Evolutionary conservation across 2,888 invertebrate species (phyloP), one percentile per base, ranked within the genome.

Genomic region (Rotaria macrura): DNA sequence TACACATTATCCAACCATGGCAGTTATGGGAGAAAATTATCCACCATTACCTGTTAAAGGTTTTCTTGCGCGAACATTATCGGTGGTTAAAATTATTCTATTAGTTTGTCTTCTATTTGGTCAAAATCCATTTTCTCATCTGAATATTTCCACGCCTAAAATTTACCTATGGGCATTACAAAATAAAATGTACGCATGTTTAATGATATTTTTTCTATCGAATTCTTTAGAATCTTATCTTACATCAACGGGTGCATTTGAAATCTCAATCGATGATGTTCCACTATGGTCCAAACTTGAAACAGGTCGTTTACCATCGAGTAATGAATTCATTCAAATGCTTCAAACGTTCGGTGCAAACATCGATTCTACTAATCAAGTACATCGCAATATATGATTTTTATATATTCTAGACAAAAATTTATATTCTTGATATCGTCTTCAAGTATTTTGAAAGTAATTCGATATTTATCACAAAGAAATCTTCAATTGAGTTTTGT

Each of bases 271-370:
- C 84, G 95, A 96, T 91, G 93, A 93, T 38, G 96, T 98, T 89
- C 97, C 97, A 84, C 94, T 99, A 52, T 99, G 99, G 99, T 98
- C 97, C 0, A 99, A 99, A 92, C 90, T 99, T 87, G 96, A 98
- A 92, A 96, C 96, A 43, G 98, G 98, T 52, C 93, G 98, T 90
- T 95, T 99, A 91, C 98, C 98, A 55, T 95, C 96, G 88, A 96
- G 97, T 72, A 94, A 95, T 87, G 99, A 99, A 92, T 92, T 99
- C 87, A 96, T 98, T 90, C 96, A 97, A 92, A 98, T 98, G 88
- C 95, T 97, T 34, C 65, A 65, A 65, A 34, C 65, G 20, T 65
- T 65, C 17, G 20, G 34, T 65, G 3, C 65, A 38, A 65, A 65
- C 2, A 29, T 17, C 34, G 65, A 34, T 20, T 14, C 4, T 1